Conservation (phyloP, 2,113 vertebrate genomes). For the Triplophysa tibetana region DNA sequence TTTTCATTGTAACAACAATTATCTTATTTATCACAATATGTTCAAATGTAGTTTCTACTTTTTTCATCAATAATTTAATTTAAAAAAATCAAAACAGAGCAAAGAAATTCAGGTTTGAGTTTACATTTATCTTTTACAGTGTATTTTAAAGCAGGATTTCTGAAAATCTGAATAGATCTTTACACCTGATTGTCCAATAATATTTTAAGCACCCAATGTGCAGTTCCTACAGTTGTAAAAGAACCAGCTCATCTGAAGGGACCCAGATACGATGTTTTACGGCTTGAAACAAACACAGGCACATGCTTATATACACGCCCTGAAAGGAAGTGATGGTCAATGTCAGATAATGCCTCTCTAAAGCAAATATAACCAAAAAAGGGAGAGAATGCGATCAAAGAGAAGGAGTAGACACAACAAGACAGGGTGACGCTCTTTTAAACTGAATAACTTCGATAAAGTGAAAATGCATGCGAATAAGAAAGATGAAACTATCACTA, state of each 20-base stretch:
- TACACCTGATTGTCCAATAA: not conserved
- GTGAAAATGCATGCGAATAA: not conserved
- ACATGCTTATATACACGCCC: not conserved
- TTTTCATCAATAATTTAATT: not conserved
- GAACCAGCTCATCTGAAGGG: not conserved
- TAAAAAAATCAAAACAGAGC: no score
- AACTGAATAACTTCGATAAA: not conserved
- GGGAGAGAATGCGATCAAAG: constrained; percentile 60
- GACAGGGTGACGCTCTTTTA: not conserved
- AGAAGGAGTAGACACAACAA: constrained; percentile 31
- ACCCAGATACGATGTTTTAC: constrained; percentile 21
- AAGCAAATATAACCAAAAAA: constrained; percentile 76
- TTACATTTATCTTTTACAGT: no score
- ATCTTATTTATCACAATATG: not conserved
- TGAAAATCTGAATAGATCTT: no score
- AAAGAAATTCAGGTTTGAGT: no score
- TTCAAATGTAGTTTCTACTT: not conserved
- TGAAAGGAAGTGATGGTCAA: constrained; percentile 58
- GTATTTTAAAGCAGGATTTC: no score
- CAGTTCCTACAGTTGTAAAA: not conserved
- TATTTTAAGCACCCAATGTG: not conserved
- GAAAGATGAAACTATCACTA: not conserved
- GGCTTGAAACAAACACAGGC: constrained; percentile 28
- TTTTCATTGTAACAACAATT: not conserved
- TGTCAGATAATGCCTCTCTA: constrained; percentile 62